Conservation (phyloP, 2,888 invertebrate species). For the Rhorus exstirpatorius region DNA sequence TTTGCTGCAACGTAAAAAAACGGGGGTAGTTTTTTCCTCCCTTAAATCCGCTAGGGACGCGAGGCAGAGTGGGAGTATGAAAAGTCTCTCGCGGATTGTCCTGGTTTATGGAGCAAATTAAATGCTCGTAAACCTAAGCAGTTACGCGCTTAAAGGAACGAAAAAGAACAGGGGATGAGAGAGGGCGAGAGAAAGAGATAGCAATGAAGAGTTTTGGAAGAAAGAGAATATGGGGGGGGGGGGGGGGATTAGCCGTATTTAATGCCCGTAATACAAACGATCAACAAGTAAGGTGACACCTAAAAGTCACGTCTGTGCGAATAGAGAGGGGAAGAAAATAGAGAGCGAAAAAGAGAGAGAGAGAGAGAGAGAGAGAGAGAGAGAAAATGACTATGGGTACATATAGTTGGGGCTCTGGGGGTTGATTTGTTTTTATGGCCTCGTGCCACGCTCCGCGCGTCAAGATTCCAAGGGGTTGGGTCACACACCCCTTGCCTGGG, state of each 20-base stretch:
- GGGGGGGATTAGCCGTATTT: constrained; percentile 81
- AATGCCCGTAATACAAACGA: constrained; percentile 82
- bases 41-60: constrained; percentile 25
- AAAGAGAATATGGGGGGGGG: no score
- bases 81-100: constrained; percentile 71
- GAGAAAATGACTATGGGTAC: constrained; percentile 56
- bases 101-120: constrained; percentile 80
- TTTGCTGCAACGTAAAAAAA: constrained; percentile 32
- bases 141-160: constrained; percentile 76
- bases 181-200: constrained; percentile 27
- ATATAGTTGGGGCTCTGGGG: constrained; percentile 62
- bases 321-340: constrained; percentile 40
- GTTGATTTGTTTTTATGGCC: constrained; percentile 71
- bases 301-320: constrained; percentile 59
- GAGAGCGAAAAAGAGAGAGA: constrained; percentile 11
- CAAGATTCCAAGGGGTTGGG: constrained; percentile 65
- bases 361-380: constrained; percentile 10
- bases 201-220: constrained; percentile 28
- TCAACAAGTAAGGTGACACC: constrained; percentile 79
- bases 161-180: constrained; percentile 18
- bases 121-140: constrained; percentile 81
- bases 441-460: constrained; percentile 64
- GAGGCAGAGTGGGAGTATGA: constrained; percentile 37
- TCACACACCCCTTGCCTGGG: constrained; percentile 43
- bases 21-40: constrained; percentile 49